phyloP scores from a whole-genome alignment of 2,888 invertebrate genomes.

The Andrena fulva region DNA sequence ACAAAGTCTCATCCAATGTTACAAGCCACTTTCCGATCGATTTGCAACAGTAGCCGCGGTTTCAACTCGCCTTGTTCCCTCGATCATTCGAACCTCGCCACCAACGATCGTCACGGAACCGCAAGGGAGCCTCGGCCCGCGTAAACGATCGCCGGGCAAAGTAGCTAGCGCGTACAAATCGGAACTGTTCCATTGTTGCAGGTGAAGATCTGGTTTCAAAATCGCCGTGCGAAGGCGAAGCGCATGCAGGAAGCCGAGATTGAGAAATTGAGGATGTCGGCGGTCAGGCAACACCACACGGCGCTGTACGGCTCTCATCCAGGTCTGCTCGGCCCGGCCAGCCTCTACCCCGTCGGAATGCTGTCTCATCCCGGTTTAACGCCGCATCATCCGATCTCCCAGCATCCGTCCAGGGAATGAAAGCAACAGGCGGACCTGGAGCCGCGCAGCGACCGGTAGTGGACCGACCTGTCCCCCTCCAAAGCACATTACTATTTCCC shows the following conservation, averaged over 20 bases:
- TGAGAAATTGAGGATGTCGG: constrained; percentile 96
- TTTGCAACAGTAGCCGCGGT: constrained; percentile 1
- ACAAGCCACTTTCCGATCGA: background rate
- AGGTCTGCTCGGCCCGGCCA: constrained; percentile 77
- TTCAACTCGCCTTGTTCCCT: background rate
- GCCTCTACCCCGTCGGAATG: constrained; percentile 81
- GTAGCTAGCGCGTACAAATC: constrained; percentile 33
- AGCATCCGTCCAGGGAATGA: constrained; percentile 80
- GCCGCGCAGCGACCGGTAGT: constrained; percentile 24
- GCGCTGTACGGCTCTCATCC: constrained; percentile 81
- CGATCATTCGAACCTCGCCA: background rate
- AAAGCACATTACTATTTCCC: constrained; percentile 6
- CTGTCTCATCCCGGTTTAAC: constrained; percentile 79
- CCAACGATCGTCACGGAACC: constrained; percentile 15
- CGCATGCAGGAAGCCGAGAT: constrained; percentile 98
- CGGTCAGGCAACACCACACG: constrained; percentile 84
- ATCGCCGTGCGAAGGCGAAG: constrained; percentile 98
- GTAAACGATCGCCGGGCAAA: background rate
- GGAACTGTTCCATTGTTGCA: constrained; percentile 81
- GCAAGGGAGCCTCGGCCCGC: constrained; percentile 1
- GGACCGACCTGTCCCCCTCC: constrained; percentile 23
- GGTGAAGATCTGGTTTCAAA: constrained; percentile 98
- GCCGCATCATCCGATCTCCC: constrained; percentile 76
- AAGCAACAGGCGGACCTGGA: constrained; percentile 28
- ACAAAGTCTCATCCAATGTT: too few relatives aligned